Evolutionary conservation across 2,888 invertebrate species (phyloP).

Genomic region (Rotaria macrura): DNA sequence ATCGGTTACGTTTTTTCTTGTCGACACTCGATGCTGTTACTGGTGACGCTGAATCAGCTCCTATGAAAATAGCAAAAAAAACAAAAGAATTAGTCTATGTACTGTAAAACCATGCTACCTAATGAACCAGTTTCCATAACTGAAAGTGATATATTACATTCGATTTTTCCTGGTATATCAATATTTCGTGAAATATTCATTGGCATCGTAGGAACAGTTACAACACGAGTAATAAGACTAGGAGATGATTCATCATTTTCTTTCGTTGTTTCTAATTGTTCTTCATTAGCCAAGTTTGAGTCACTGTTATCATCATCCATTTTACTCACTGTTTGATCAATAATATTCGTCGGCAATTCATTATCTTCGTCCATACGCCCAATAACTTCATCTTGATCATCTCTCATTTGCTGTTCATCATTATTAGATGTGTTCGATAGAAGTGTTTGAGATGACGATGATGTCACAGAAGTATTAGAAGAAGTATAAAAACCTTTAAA

Average conservation of each 20-base stretch:
- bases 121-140: background rate
- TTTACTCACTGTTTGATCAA: background rate
- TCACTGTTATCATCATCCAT: background rate
- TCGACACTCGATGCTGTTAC: constrained; percentile 22
- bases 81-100: no score
- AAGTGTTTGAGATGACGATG: background rate
- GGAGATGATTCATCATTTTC: background rate
- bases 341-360: background rate
- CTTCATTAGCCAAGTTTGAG: background rate
- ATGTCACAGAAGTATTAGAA: background rate
- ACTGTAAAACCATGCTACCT: background rate
- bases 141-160: background rate
- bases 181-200: background rate
- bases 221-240: background rate
- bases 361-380: constrained; percentile 5
- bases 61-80: background rate
- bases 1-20: constrained; percentile 68
- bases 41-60: background rate
- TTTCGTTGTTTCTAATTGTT: background rate
- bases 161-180: background rate
- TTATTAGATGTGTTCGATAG: background rate
- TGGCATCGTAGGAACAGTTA: background rate
- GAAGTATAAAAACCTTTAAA: background rate
- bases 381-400: background rate
- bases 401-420: background rate